These are phyloP conservation scores for Loripinus fragilis DNA, from an alignment of 2,888 invertebrate species.

Conservation along the genomic window DNA sequence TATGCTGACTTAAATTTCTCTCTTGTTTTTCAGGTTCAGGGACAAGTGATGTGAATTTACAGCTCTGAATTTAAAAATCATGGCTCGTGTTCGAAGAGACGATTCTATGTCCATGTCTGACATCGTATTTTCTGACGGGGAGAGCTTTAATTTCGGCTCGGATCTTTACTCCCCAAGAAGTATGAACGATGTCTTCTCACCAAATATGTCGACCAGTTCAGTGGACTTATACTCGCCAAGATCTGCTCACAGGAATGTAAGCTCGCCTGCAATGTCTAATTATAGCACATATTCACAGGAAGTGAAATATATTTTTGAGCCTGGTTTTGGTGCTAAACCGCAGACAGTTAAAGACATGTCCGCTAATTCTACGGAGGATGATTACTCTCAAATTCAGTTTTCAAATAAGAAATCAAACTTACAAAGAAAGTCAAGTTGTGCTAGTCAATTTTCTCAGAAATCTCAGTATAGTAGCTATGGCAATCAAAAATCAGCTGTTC, in stretches of 20 bases:
- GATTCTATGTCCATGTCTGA: slow-evolving; percentile 49
- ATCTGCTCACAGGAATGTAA: slow-evolving; percentile 47
- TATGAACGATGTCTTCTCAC: slow-evolving; percentile 41
- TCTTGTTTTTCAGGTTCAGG: neutral
- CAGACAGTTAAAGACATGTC: slow-evolving; percentile 33
- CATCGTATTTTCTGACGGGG: slow-evolving; percentile 57
- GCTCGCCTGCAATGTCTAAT: slow-evolving; percentile 69
- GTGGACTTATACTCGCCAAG: slow-evolving; percentile 50
- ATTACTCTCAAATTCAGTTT: slow-evolving; percentile 65
- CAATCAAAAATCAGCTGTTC: slow-evolving; percentile 18
- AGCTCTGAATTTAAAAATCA: neutral
- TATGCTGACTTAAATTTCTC: too few relatives aligned
- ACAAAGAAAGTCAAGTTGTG: slow-evolving; percentile 55
- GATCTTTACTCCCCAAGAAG: slow-evolving; percentile 42
- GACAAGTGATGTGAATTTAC: neutral
- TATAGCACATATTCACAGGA: slow-evolving; percentile 76
- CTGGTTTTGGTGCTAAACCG: slow-evolving; percentile 38
- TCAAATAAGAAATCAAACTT: slow-evolving; percentile 47
- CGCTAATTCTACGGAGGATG: slow-evolving; percentile 51
- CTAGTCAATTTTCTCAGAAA: slow-evolving; percentile 58
- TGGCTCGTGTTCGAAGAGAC: slow-evolving; percentile 22
- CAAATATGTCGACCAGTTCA: slow-evolving; percentile 51
- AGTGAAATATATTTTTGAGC: slow-evolving; percentile 68
- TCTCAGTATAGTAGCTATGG: slow-evolving; percentile 34
- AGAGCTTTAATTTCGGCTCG: slow-evolving; percentile 32